Evolutionary conservation across 2,888 invertebrate genomes (phyloP).

Genomic region (Ischnus inquisitorius): DNA sequence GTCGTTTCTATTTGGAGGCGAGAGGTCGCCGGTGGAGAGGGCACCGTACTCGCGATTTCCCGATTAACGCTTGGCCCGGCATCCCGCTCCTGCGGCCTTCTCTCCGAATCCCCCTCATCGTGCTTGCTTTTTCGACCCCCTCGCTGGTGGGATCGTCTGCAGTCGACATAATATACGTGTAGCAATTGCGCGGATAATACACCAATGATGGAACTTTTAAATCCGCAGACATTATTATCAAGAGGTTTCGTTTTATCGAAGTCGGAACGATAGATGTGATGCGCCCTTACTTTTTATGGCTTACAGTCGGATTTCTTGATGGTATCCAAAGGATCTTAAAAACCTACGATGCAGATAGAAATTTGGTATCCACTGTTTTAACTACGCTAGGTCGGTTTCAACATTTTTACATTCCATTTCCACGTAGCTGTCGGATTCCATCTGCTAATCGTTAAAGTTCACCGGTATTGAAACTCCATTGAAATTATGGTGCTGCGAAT

Average conservation of each 20-base stretch:
- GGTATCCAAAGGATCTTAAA: no score
- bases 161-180: neutral
- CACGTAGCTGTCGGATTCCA: no score
- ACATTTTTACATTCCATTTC: no score
- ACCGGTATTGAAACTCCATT: no score
- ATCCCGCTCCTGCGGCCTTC: neutral
- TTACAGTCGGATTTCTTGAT: neutral
- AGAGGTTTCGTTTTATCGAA: neutral
- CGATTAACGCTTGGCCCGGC: slow-evolving; percentile 55
- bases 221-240: neutral
- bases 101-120: neutral
- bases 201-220: neutral
- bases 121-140: slow-evolving; percentile 8
- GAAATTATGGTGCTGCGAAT: no score
- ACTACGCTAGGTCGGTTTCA: no score
- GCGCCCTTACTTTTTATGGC: neutral
- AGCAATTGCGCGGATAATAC: neutral
- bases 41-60: slow-evolving; percentile 62
- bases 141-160: neutral
- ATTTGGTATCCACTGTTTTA: no score
- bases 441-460: no score
- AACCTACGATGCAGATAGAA: no score
- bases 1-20: slow-evolving; percentile 30
- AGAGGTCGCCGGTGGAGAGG: slow-evolving; percentile 4
- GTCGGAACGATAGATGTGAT: neutral